phyloP scores from a whole-genome alignment of 2,113 vertebrate species.

The Tor tambroides region DNA sequence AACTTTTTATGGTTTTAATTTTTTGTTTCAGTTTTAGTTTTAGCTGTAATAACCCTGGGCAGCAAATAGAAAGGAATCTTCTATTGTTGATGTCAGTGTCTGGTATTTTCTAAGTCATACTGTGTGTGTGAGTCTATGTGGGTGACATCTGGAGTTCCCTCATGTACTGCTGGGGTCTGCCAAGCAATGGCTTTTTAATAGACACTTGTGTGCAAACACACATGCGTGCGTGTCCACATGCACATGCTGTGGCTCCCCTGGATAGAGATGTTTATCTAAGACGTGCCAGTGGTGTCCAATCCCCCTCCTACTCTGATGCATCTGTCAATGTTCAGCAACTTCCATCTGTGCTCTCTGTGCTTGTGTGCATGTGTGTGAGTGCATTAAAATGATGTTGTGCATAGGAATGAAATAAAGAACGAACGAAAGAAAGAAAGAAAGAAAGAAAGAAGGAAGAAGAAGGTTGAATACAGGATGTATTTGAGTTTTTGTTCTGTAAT shows the following conservation, averaged over 20 bases:
- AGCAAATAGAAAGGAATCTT: not conserved
- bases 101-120: not conserved
- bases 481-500: not conserved
- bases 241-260: constrained; percentile 52
- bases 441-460: not conserved
- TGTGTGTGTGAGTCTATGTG: constrained; percentile 21
- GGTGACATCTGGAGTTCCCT: constrained; percentile 71
- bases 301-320: constrained; percentile 69
- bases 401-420: constrained; percentile 33
- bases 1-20: too few species aligned
- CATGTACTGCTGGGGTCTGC: constrained; percentile 59
- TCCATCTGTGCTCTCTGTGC: constrained; percentile 59
- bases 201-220: constrained; percentile 48
- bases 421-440: too few species aligned
- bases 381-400: constrained; percentile 43
- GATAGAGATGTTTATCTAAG: constrained; percentile 70
- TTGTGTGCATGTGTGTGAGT: constrained; percentile 67
- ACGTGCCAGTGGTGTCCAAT: constrained; percentile 63
- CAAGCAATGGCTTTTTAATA: constrained; percentile 62
- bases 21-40: too few species aligned
- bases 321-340: constrained; percentile 58
- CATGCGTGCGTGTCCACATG: constrained; percentile 30
- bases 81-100: not conserved
- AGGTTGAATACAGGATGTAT: not conserved
- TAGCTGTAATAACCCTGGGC: too few species aligned